phyloP scores from a whole-genome alignment of 2,113 vertebrate species.

The Urocitellus parryii region DNA sequence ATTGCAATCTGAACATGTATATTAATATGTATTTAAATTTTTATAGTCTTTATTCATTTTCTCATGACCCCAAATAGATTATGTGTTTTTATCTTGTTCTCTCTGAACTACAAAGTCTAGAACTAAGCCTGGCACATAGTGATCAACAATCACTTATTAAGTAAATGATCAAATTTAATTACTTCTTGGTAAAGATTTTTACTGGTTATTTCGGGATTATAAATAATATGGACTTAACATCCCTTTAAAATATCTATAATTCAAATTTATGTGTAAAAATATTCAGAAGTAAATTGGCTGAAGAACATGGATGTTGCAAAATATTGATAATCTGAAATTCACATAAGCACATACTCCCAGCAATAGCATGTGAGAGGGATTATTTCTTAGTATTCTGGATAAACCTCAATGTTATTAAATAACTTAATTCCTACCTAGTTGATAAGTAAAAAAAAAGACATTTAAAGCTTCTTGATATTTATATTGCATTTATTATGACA shows the following conservation, averaged over 20 bases:
- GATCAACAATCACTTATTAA: not conserved
- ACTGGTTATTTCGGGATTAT: not conserved
- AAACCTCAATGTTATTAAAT: not conserved
- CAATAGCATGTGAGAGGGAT: not conserved
- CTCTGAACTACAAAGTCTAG: not conserved
- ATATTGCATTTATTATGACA: not conserved
- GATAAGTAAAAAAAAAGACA: not conserved
- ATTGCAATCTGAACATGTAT: not conserved
- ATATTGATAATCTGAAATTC: conserved; percentile 6
- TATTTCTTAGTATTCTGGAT: not conserved
- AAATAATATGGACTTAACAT: not conserved
- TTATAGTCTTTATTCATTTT: not conserved
- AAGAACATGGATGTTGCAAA: conserved; percentile 3
- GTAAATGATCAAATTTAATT: not conserved
- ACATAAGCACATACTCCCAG: not conserved
- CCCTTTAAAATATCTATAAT: not conserved
- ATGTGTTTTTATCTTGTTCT: not conserved
- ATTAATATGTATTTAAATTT: not conserved
- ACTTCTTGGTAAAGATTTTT: not conserved
- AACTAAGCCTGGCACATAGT: not conserved
- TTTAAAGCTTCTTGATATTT: not conserved
- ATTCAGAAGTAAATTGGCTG: not conserved
- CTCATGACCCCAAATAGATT: not conserved
- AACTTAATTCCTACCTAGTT: not conserved
- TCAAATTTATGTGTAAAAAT: not conserved